These are phyloP conservation scores for Galeopsomyia nigrocyanea DNA, from an alignment of 2,888 invertebrate genomes.

Conservation along the genomic window DNA sequence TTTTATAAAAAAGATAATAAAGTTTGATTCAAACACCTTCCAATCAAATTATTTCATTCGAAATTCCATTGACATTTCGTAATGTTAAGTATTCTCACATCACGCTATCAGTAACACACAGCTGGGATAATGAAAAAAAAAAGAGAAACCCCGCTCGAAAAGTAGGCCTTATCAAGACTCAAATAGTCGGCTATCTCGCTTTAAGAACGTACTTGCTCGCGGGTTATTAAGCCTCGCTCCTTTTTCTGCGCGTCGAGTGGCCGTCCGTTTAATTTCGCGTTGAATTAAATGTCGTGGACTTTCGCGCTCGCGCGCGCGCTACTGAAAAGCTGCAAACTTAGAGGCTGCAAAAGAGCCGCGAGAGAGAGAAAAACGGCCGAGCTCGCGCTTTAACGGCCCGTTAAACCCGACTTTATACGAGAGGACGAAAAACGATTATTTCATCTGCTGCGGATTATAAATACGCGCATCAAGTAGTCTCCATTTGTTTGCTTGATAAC, in stretches of 20 bases:
- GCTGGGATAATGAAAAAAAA: no score
- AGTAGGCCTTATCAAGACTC: neutral
- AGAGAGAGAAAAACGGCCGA: constrained; percentile 7
- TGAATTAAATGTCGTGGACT: constrained; percentile 14
- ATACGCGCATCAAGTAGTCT: no score
- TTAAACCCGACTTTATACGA: constrained; percentile 2
- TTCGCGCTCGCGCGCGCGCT: neutral
- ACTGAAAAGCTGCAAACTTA: constrained; percentile 4
- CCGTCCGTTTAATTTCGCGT: constrained; percentile 6
- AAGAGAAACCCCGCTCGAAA: no score
- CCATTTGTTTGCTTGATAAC: no score
- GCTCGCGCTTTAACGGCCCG: constrained; percentile 3
- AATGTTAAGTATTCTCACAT: no score
- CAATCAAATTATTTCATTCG: no score
- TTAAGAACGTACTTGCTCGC: constrained; percentile 6
- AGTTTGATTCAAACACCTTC: no score
- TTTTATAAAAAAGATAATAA: no score
- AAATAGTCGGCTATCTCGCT: neutral
- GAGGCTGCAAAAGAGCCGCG: neutral
- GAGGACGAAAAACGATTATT: no score
- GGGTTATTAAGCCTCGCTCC: constrained; percentile 8
- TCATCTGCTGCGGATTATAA: no score
- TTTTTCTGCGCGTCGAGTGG: neutral
- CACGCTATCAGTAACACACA: no score
- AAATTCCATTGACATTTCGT: no score